Base-by-base conservation (phyloP, 2,113 vertebrate genomes). In the Chelonoidis abingdonii region DNA sequence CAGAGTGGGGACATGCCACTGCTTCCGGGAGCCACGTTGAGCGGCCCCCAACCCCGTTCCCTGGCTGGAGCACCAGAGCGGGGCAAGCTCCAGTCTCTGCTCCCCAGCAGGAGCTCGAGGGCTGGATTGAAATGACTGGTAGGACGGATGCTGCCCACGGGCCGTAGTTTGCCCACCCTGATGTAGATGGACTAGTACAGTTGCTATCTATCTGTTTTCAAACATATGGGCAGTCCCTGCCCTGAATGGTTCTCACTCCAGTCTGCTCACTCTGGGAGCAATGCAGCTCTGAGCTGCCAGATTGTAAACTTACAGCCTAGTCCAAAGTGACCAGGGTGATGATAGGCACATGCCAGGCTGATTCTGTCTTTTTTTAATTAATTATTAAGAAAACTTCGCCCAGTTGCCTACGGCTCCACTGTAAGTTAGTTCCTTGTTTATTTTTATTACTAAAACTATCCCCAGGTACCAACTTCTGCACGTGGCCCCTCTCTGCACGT, bases 151-250 rank as follows among this genome's bases (percentile, higher is more conserved):
- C 52, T 16, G 52, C 16, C 52, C 52, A 17, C 6, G 52, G 52
- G 16, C 52, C 52, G 1, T 52, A 52, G 52, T 83, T 57, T 81
- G 27, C 56, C 72, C 53, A 85, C 21, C 8, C 11, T 56, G 76
- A 49, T 57, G 2, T 75, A 50, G 83, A 38, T 41, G 41, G 41
- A 41, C 41, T 41, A 41, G 41, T 41, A 41, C 41, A 41, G 41
- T 41, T 41, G 41, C 41, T 41, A 41, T 41, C 41, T 41, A 41
- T 41, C 41, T 41, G 41, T 41, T 41, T 41, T 41, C 44, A 38
- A 91, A 31, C 22, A n/a, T 49, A 1, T 3, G 6, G 0, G 0
- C 25, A 62, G 29, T 7, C 11, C 16, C 44, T 22, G 31, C 4
- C 41, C 80, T 44, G 9, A 4, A 83, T 19, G 21, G 35, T 59